Percentiles rank a stretch among this genome's conserved stretches.
phyloP scores from a whole-genome alignment of 1,140 invertebrate genomes.

The Lepidurus couesii region DNA sequence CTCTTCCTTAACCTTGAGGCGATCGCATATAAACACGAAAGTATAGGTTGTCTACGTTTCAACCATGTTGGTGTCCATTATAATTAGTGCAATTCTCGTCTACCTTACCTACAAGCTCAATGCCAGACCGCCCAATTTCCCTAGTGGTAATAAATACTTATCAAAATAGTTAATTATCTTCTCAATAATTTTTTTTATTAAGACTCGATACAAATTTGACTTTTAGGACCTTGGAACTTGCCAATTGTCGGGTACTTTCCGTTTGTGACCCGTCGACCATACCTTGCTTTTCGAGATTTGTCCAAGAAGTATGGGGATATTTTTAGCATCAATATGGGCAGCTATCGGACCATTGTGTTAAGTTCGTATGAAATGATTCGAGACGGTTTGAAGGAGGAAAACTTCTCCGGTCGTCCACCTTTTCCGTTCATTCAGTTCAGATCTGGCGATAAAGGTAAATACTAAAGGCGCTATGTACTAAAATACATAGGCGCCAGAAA shows the following conservation, averaged over 20 bases:
- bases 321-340: constrained; percentile 31
- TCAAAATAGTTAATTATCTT: too few species aligned
- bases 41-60: too few species aligned
- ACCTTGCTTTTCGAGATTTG: constrained; percentile 30
- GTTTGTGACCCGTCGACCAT: constrained; percentile 1
- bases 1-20: too few species aligned
- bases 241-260: constrained; percentile 29
- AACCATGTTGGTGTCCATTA: too few species aligned
- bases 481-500: too few species aligned
- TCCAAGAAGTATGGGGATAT: constrained; percentile 35
- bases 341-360: constrained; percentile 22
- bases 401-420: neutral
- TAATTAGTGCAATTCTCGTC: too few species aligned
- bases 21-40: too few species aligned
- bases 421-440: neutral
- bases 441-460: neutral
- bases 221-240: constrained; percentile 24
- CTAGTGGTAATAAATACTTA: neutral
- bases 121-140: neutral
- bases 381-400: constrained; percentile 5
- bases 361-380: constrained; percentile 9
- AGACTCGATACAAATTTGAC: neutral
- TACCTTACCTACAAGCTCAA: too few species aligned
- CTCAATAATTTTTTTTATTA: too few species aligned
- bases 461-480: too few species aligned